Percentiles rank a stretch among this genome's conserved stretches.
Conservation (phyloP, 2,888 invertebrate genomes). For the Hydraecia micacea region DNA sequence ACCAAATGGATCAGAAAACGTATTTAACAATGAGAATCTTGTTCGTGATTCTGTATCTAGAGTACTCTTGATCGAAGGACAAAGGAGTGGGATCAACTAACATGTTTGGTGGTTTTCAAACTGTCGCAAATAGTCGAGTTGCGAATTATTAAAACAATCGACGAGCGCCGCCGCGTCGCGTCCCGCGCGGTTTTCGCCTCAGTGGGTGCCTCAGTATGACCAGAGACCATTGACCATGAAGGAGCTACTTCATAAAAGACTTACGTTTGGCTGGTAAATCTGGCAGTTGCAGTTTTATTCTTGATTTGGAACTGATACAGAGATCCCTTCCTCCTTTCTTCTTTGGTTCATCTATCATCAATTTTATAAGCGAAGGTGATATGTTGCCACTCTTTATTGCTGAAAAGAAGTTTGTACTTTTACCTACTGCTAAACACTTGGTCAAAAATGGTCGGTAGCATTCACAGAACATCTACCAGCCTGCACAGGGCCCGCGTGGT, state of each 20-base stretch:
- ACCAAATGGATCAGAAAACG: too few species aligned
- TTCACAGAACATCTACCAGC: too few species aligned
- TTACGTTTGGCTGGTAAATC: neutral
- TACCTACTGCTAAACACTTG: neutral
- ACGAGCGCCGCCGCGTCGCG: too few species aligned
- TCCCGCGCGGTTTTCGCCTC: too few species aligned
- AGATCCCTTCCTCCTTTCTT: neutral
- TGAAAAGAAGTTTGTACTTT: constrained; percentile 20
- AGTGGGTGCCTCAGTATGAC: neutral
- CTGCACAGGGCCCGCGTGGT: too few species aligned
- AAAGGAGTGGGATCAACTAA: neutral
- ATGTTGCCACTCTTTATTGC: constrained; percentile 24
- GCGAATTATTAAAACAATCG: neutral
- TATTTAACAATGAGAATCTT: too few species aligned
- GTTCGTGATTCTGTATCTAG: too few species aligned
- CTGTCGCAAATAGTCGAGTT: neutral
- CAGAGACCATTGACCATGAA: neutral
- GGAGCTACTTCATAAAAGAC: constrained; percentile 3
- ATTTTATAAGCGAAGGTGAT: constrained; percentile 41
- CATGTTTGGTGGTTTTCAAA: neutral
- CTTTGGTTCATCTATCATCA: constrained; percentile 42
- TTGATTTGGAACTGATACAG: neutral
- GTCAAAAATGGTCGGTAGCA: neutral
- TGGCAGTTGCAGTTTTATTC: neutral
- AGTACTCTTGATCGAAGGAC: too few species aligned